Base-by-base conservation (phyloP, 2,797 vertebrate species). In the Pangasius mekongensis region DNA sequence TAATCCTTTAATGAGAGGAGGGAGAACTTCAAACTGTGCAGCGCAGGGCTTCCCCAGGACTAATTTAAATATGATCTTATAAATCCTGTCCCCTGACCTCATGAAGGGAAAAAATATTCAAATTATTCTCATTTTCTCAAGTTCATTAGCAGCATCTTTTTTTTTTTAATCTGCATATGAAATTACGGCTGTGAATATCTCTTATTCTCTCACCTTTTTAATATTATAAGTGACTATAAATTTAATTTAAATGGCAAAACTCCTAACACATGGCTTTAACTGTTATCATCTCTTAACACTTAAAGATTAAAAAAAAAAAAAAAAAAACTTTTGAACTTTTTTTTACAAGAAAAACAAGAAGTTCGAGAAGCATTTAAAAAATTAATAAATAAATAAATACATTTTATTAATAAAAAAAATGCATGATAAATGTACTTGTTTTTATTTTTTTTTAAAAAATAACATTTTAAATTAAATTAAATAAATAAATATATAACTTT, bases 61-160 rank as follows among this genome's bases (percentile, higher is more conserved):
- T 62, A 11, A 82, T 82, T 82, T 82, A 82, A 14, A 62, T 82
- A 60, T 14, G 9, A 82, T 82, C 56, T 47, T 33, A 67, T 62
- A 78, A 30, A 56, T 30, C 76, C n/a, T 4, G 30, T 80, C 30
- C 5, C 78, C 54, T 14, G 78, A 60, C 10, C 36, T 43, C 36
- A 16, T 22, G 3, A 2, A 9, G 4, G 36, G 33, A 30, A n/a
- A n/a, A 3, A 52, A 56, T 22, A 33, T 80, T 62, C 36, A 43
- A 7, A 43, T 62, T 43, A 43, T 64, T 62, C 56, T 62, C 30
- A 7, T 7, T 8, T 27, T 27, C 7, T 43, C 14, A 64, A 64
- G 11, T 39, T 62, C 78, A 14, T 81, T 22, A 60, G 36, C 54
- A 16, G 22, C 11, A 27, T 27, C 11, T 36, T 39, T 6, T 33